Base-by-base conservation (phyloP, 1,140 invertebrate genomes). In the Hetaerina americana region DNA sequence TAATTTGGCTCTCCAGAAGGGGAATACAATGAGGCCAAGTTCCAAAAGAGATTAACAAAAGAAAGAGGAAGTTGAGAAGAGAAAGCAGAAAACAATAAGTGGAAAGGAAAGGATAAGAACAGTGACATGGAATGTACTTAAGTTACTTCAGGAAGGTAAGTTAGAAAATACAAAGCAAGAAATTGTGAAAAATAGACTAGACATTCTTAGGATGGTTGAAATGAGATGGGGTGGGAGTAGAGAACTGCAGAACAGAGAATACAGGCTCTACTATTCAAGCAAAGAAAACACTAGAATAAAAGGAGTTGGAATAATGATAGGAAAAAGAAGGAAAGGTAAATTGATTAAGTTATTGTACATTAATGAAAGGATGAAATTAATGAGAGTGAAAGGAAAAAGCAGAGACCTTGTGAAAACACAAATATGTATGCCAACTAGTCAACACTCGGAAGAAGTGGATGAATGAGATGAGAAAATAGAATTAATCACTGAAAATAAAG, bases 351-450 rank as follows among this genome's bases (percentile, higher is more conserved):
- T 40, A 40, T 6, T 8, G 6, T 40, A 40, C 31, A 40, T 40
- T 40, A 40, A 40, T 18, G n/a, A n/a, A n/a, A n/a, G 6, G 18
- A 40, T 40, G 18, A 40, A 8, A 40, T 8, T 40, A 18, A 6
- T 40, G 18, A 40, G 31, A 40, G 6, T 40, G 31, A 40, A 40
- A 40, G 31, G 31, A 6, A 40, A 40, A 40, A 40, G 31, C 31
- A 40, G 18, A 40, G 31, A 40, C 31, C 31, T 40, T 18, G 31
- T 40, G 6, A 6, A 40, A 40, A 70, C 77, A 5, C 73, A 77
- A 40, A 75, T 75, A 10, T 77, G 76, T 70, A 74, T 75, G 18
- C 74, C 75, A 29, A 76, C 76, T 49, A 75, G 73, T 67, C 57
- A 72, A 73, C 73, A 76, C 66, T 70, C 73, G 12, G 74, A 75